phyloP scores from a whole-genome alignment of 2,888 invertebrate species.

The Proisotoma minuta region DNA sequence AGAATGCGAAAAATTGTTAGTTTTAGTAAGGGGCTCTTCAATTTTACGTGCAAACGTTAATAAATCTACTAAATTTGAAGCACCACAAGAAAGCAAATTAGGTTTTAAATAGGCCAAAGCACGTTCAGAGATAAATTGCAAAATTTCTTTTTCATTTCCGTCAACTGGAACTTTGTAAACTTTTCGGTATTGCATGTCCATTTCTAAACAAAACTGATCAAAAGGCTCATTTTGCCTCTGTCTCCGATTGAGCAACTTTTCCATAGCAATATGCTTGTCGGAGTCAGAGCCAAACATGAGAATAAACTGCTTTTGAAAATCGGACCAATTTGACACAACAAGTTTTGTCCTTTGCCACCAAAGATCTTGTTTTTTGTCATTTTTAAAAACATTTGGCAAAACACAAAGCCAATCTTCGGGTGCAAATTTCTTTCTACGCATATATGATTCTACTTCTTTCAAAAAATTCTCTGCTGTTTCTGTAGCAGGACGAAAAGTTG shows the following conservation, averaged over 20 bases:
- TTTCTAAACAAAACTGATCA: not conserved
- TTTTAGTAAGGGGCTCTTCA: not conserved
- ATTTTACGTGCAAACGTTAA: not conserved
- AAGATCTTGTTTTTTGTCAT: no score
- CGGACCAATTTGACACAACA: not conserved
- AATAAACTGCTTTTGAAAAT: not conserved
- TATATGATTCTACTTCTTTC: no score
- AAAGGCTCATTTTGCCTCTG: not conserved
- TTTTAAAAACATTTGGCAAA: no score
- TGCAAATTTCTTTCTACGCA: no score
- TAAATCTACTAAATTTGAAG: not conserved
- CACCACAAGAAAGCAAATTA: not conserved
- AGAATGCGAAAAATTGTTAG: not conserved
- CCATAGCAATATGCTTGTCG: not conserved
- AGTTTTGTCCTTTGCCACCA: not conserved
- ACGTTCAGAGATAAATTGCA: not conserved
- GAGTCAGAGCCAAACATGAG: not conserved
- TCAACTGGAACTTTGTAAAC: not conserved
- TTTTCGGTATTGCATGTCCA: not conserved
- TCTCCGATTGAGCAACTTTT: not conserved
- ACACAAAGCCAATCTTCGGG: no score
- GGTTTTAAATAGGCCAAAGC: not conserved
- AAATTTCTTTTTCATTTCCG: not conserved
- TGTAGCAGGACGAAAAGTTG: no score
- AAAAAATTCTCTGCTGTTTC: no score